Evolutionary conservation across 1,140 invertebrate species (phyloP), one percentile per base, ranked within the genome.

Genomic region (Drosophila triauraria): DNA sequence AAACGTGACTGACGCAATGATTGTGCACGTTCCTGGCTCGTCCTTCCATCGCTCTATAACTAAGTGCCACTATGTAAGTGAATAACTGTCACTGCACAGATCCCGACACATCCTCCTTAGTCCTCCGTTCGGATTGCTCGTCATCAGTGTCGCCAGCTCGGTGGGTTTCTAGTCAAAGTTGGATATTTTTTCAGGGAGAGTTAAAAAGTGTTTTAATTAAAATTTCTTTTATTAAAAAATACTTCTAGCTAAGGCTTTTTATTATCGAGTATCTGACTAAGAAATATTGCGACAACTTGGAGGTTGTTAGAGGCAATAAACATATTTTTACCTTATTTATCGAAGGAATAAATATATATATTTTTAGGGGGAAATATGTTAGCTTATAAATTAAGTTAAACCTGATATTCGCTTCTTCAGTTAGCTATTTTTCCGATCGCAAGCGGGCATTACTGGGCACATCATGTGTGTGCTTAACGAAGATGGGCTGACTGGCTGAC

Each of bases 1-100:
- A 85, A 90, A 90, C 85, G 85, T 90, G 85, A 90, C 86, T 90
- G 81, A 79, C 75, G 86, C 81, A 85, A 90, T 90, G 85, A 90
- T 88, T 88, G 84, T 80, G 78, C 84, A 90, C 80, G 85, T 86
- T 78, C 65, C 46, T 53, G 32, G 32, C 69, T 57, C 69, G 25
- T 72, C 46, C 75, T 63, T 17, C 61, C 53, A 70, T 60, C 58
- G 47, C 68, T 76, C 82, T 67, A 81, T 84, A 85, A 88, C 85
- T 85, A 88, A 90, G 85, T 88, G 85, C 53, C 84, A 84, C 80
- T 84, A 90, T 90, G 59, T 90, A 88, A 90, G 85, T 90, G 85
- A 84, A 88, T 88, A 80, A 78, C 65, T 80, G 85, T 75, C 78
- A 78, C 59, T 72, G 75, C 72, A 74, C 74, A 83, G 75, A 68